These are phyloP conservation scores for Drosophila pallidifrons DNA, from an alignment of 1,140 invertebrate genomes.

Conservation along the genomic window DNA sequence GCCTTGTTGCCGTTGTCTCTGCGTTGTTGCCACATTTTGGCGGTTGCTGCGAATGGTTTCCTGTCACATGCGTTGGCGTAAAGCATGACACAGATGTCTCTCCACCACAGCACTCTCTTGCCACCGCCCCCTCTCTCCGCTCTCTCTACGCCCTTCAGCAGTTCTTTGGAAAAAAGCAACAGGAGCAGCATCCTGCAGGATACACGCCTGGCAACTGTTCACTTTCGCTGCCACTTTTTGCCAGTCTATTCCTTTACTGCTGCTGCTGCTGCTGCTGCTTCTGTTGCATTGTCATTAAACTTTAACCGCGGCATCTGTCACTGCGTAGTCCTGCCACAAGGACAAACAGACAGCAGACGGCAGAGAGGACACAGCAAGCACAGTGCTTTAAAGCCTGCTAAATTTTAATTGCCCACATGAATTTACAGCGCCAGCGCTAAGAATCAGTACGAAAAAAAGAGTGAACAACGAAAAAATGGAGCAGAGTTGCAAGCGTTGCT, in stretches of 20 bases:
- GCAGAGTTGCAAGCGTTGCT: slow-evolving; percentile 15
- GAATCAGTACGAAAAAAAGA: slow-evolving; percentile 15
- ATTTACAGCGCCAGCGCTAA: slow-evolving; percentile 48
- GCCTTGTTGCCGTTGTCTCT: slow-evolving; percentile 61
- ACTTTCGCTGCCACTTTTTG: slow-evolving; percentile 66
- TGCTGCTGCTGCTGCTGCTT: slow-evolving; percentile 11
- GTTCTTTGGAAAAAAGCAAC: slow-evolving; percentile 39
- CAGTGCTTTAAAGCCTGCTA: slow-evolving; percentile 71
- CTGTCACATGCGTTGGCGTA: slow-evolving; percentile 74
- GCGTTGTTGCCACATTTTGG: slow-evolving; percentile 77
- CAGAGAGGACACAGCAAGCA: not conserved
- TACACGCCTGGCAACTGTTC: slow-evolving; percentile 72
- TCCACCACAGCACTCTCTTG: not conserved
- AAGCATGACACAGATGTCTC: slow-evolving; percentile 47
- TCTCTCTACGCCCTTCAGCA: not conserved
- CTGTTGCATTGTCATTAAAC: slow-evolving; percentile 69
- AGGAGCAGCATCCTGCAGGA: slow-evolving; percentile 63
- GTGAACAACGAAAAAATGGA: slow-evolving; percentile 26
- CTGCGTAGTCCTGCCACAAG: slow-evolving; percentile 30
- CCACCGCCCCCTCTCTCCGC: not conserved
- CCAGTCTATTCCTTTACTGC: slow-evolving; percentile 22
- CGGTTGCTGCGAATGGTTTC: slow-evolving; percentile 77
- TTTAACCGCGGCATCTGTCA: slow-evolving; percentile 79
- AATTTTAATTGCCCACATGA: slow-evolving; percentile 75
- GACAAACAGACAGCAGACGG: slow-evolving; percentile 8